Evolutionary conservation across 2,888 invertebrate genomes (phyloP), one percentile per base, ranked within the genome.

Genomic region (Lissocephala sabroskyi): DNA sequence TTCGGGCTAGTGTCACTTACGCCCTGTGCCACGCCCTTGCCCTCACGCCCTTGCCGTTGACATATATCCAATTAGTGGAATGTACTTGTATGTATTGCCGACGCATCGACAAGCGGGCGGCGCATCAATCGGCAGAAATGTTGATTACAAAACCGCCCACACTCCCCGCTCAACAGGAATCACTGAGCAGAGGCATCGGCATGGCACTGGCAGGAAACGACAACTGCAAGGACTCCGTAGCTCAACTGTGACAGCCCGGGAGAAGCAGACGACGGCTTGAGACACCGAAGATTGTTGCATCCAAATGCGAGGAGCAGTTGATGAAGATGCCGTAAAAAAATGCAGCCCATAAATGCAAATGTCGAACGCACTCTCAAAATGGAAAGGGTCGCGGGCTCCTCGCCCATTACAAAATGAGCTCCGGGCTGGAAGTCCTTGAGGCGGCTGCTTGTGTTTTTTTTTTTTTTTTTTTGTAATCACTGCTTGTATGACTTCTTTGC

Each of bases 1-100:
- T 62, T 51, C 54, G 53, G 19, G 23, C 29, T 41, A 35, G 42
- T 45, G 47, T 52, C 55, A 55, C 58, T 23, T 23, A 7, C 4
- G 55, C 49, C 42, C 41, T 40, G 6, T 32, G 40, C 14, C 23
- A 14, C 13, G 23, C 10, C 14, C 3, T 10, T 39, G 26, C 10
- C 13, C 32, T 13, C 35, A 6, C 29, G 44, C 35, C 42, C 49
- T 43, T 35, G 42, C 46, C 30, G 26, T 13, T 64, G 60, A 64
- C 67, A 67, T 52, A 64, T 48, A 64, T 67, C 64, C 64, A 64
- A 64, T 64, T 64, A 64, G 67, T 57, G 67, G 53, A 64, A 56
- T 63, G 64, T 65, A 56, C 53, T 63, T 37, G 16, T 52, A n/a
- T n/a, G n/a, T n/a, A 57, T 54, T 64, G 44, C 67, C 45, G n/a